Conservation (phyloP, 1,140 invertebrate genomes). For the Samia ricini region DNA sequence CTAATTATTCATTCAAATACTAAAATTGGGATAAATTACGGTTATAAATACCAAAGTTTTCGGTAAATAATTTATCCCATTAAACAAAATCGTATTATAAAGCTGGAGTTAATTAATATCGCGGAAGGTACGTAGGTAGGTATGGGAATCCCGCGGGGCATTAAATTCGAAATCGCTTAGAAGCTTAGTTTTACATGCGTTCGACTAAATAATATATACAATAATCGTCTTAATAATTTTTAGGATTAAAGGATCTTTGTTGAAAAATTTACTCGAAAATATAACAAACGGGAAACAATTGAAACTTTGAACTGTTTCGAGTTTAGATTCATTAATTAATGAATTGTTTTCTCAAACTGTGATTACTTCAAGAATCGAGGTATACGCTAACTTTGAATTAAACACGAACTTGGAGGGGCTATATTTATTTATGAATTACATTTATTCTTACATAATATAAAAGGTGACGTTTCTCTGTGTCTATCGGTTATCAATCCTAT, state of each 20-base stretch:
- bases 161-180: not conserved
- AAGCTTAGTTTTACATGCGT: not conserved
- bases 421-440: not conserved
- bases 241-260: not conserved
- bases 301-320: not conserved
- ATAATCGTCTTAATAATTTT: not conserved
- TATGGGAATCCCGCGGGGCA: not conserved
- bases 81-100: not conserved
- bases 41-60: not conserved
- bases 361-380: not conserved
- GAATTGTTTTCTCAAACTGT: not conserved
- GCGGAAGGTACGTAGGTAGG: not conserved
- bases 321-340: constrained; percentile 3
- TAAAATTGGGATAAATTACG: no score
- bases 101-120: not conserved
- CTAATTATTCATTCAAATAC: not conserved
- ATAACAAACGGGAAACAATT: not conserved
- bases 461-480: no score
- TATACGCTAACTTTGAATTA: not conserved
- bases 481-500: no score
- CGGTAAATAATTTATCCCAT: not conserved
- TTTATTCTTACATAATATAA: not conserved
- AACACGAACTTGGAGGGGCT: not conserved
- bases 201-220: not conserved
- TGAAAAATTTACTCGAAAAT: not conserved